phyloP scores from a whole-genome alignment of 2,888 invertebrate species.

The Chouioia cunea region DNA sequence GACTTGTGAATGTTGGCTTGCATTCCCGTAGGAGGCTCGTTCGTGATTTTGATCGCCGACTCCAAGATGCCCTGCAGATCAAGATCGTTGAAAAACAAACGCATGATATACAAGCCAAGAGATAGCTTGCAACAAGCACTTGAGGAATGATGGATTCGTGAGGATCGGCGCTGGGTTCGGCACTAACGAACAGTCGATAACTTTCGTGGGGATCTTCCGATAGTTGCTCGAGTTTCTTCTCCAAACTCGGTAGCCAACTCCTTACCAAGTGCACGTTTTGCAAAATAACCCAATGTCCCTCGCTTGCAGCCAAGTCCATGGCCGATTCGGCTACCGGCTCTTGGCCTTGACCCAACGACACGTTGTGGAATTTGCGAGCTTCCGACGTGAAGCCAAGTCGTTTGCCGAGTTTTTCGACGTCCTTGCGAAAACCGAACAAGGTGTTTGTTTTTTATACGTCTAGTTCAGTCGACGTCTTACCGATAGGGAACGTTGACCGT shows the following conservation, averaged over 20 bases:
- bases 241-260: conserved; percentile 88
- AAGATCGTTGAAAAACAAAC: too few relatives aligned
- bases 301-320: conserved; percentile 83
- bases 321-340: conserved; percentile 92
- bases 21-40: conserved; percentile 96
- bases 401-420: conserved; percentile 88
- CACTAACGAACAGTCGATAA: conserved; percentile 83
- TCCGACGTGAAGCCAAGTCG: conserved; percentile 84
- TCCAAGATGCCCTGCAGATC: conserved; percentile 86
- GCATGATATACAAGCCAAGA: too few relatives aligned
- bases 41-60: conserved; percentile 94
- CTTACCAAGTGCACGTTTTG: conserved; percentile 94
- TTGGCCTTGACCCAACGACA: conserved; percentile 95
- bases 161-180: conserved; percentile 85
- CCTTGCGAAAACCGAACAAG: too few relatives aligned
- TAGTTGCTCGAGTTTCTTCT: conserved; percentile 91
- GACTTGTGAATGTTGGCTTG: conserved; percentile 94
- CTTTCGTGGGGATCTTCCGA: conserved; percentile 73
- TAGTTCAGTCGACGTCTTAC: too few relatives aligned
- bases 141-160: conserved; percentile 75
- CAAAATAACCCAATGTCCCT: conserved; percentile 89
- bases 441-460: too few relatives aligned
- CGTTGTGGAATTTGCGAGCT: conserved; percentile 89
- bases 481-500: too few relatives aligned
- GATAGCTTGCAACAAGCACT: conserved; percentile 56